These are phyloP conservation scores for Watersipora subatra DNA, from an alignment of 1,140 invertebrate genomes.

Conservation along the genomic window DNA sequence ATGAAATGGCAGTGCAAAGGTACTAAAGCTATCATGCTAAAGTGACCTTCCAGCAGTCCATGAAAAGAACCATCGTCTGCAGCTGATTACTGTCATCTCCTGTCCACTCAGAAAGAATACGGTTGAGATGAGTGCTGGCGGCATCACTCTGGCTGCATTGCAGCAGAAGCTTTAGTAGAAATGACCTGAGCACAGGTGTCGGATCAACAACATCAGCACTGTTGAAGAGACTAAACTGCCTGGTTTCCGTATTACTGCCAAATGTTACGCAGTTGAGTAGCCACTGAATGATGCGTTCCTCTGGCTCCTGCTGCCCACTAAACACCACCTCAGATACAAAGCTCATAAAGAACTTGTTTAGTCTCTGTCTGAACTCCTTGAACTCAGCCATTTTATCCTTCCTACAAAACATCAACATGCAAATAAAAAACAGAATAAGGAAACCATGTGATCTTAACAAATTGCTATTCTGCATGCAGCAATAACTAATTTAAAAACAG, in stretches of 20 bases:
- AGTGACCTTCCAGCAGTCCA: neutral
- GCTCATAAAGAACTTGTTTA: neutral
- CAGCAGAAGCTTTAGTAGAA: neutral
- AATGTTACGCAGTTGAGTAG: neutral
- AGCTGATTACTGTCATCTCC: neutral
- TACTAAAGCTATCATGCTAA: too few species aligned
- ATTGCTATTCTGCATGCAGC: too few species aligned
- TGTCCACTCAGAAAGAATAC: neutral
- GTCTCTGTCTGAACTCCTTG: neutral
- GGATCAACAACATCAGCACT: neutral
- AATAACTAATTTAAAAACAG: too few species aligned
- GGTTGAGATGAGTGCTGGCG: neutral
- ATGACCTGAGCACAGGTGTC: neutral
- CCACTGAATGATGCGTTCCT: neutral
- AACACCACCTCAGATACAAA: neutral
- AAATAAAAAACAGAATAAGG: neutral
- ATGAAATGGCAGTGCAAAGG: too few species aligned
- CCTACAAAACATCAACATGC: neutral
- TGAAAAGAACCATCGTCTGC: neutral
- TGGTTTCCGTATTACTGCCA: neutral
- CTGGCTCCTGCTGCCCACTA: neutral
- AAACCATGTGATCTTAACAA: neutral
- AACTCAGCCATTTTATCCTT: neutral
- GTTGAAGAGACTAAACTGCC: slow-evolving; percentile 1
- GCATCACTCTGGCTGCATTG: neutral